Evolutionary conservation across 2,113 vertebrate genomes (phyloP).

Genomic region (Corythaixoides concolor): DNA sequence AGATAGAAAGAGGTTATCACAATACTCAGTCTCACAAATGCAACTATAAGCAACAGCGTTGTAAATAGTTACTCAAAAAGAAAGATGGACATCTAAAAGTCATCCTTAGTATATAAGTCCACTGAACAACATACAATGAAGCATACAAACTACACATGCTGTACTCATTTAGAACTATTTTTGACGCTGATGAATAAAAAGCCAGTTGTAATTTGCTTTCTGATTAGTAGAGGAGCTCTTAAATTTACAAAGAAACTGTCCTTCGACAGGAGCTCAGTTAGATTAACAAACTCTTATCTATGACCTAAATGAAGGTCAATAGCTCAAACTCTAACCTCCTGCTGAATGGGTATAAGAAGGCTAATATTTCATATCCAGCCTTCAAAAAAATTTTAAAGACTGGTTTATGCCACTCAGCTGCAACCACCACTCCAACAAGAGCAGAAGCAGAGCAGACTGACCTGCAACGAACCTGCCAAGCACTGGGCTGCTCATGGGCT

Average conservation of each 20-base stretch:
- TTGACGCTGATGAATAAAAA: neutral
- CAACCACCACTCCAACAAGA: neutral
- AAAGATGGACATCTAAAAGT: neutral
- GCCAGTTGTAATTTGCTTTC: neutral
- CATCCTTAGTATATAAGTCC: neutral
- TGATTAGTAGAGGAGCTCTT: slow-evolving; percentile 13
- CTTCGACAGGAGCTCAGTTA: neutral
- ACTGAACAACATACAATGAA: neutral
- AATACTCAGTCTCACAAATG: neutral
- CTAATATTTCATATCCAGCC: neutral
- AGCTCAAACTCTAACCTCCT: neutral
- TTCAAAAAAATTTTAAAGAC: neutral
- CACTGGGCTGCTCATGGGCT: neutral
- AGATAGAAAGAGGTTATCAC: neutral
- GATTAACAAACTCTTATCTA: neutral
- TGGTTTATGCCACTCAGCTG: neutral
- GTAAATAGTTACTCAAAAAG: neutral
- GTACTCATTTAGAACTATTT: neutral
- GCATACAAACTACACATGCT: neutral
- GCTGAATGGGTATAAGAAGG: neutral
- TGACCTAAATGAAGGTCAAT: neutral
- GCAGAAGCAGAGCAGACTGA: neutral
- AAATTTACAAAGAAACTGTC: neutral
- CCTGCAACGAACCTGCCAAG: neutral
- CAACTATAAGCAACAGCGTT: neutral